Percentiles rank a stretch among this genome's conserved stretches.
phyloP scores from a whole-genome alignment of 2,888 invertebrate genomes.

The Timema podura region DNA sequence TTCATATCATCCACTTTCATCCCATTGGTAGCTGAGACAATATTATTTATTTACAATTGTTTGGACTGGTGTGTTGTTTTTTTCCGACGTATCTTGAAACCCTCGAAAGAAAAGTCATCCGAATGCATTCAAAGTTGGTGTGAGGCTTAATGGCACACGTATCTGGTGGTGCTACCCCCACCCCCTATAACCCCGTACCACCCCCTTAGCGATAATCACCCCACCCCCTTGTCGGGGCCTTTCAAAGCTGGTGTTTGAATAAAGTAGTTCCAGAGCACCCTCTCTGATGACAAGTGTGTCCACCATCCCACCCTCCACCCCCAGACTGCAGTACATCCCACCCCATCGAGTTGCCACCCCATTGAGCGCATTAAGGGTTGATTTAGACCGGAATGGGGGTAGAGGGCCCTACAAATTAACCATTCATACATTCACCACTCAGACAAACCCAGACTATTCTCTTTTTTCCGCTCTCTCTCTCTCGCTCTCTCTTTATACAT shows the following conservation, averaged over 20 bases:
- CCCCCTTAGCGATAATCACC: background rate
- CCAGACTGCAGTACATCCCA: background rate
- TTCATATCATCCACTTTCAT: too few species aligned
- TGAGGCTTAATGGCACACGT: too few species aligned
- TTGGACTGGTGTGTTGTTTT: too few species aligned
- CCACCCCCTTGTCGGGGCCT: background rate
- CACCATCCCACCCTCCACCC: constrained; percentile 19
- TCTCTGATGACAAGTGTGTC: constrained; percentile 46
- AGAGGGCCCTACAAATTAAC: background rate
- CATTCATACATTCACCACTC: constrained; percentile 16
- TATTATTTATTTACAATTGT: too few species aligned
- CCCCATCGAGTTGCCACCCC: constrained; percentile 19
- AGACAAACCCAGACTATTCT: constrained; percentile 9
- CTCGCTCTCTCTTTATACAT: too few species aligned
- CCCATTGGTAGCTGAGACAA: too few species aligned
- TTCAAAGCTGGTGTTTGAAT: constrained; percentile 53
- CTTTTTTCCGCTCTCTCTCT: too few species aligned
- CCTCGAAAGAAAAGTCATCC: too few species aligned
- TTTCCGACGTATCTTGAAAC: too few species aligned
- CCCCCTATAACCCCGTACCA: background rate
- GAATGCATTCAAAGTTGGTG: too few species aligned
- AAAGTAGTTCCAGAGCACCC: constrained; percentile 77
- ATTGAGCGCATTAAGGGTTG: constrained; percentile 25
- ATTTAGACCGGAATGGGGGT: too few species aligned
- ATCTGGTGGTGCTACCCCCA: too few species aligned